Percentiles rank a stretch among this genome's conserved stretches.
Conservation (phyloP, 2,113 vertebrate species). For the Gymnocephalus cernua region DNA sequence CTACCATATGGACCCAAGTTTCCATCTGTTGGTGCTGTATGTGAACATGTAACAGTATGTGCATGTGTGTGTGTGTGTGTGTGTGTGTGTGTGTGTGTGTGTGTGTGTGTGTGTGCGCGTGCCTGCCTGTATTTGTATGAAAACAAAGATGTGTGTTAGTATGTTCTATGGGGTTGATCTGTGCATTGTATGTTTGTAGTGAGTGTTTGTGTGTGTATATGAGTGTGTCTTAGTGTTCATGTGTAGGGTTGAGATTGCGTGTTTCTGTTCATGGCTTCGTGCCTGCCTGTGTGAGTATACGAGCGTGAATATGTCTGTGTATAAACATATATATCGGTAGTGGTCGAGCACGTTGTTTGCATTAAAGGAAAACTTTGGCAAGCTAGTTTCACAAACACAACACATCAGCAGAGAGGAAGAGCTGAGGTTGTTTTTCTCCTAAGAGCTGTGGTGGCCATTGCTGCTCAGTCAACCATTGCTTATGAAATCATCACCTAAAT, state of each 20-base stretch:
- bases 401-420: constrained; percentile 27
- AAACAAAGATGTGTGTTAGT: background rate
- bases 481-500: constrained; percentile 83
- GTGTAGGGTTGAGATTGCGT: too few relatives aligned
- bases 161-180: background rate
- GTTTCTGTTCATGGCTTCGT: too few relatives aligned
- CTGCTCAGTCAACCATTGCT: constrained; percentile 77
- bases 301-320: background rate
- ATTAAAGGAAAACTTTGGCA: constrained; percentile 36
- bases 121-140: background rate
- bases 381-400: constrained; percentile 56
- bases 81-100: too few relatives aligned
- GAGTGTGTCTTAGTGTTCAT: too few relatives aligned
- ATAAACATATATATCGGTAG: background rate
- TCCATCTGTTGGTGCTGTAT: background rate
- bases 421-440: background rate
- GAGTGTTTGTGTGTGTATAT: background rate
- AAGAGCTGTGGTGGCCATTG: constrained; percentile 32
- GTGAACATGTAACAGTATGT: too few relatives aligned
- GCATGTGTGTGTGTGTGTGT: too few relatives aligned
- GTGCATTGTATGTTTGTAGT: background rate
- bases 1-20: background rate
- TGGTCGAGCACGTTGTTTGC: constrained; percentile 13
- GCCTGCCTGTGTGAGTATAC: background rate
- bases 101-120: too few relatives aligned